Evolutionary conservation across 2,888 invertebrate genomes (phyloP), one percentile per base, ranked within the genome.

Genomic region (Drosophila birchii): DNA sequence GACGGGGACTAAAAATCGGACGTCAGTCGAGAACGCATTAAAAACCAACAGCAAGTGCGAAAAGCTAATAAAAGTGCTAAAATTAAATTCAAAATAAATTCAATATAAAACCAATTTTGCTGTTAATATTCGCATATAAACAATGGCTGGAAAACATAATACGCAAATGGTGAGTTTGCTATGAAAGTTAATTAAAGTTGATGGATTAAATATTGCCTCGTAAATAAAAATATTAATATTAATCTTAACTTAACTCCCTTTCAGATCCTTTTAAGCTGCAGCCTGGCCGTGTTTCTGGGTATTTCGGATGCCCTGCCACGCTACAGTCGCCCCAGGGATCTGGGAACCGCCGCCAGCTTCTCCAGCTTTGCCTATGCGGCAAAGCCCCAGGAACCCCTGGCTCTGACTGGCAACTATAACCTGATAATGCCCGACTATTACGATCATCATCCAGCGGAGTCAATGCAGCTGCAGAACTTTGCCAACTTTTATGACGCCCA

Each of bases 381-480:
- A 7, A 38, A 68, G 0, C 84, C 84, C 14, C 89, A 89, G 41
- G 57, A 58, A 34, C 89, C 89, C 0, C 78, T 90, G 86, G 39
- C 73, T 0, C 71, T 89, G 43, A 89, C 79, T 0, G 78, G 63
- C 34, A 90, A 90, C 55, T 91, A 87, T 26, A 91, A 91, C 34
- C 79, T 81, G 39, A 89, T 91, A 29, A 73, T 82, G 78, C 80
- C 90, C 57, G 89, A 89, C 23, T 90, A 88, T 41, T 89, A 86
- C 20, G 88, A 90, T 38, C 78, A 87, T 54, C 79, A 81, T 68
- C 81, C 90, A 0, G 85, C 86, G 0, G 89, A 80, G 41, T 85
- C 91, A 0, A 83, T 91, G 83, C 81, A 86, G 54, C 75, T 77
- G 66, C 91, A 91, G 67, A 90, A 90, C 71, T 91, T 91, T 64